A percentile compares a stretch with the other conserved stretches of the same genome.
Evolutionary conservation across 2,888 invertebrate species (phyloP).

Genomic region (Melanargia galathea): DNA sequence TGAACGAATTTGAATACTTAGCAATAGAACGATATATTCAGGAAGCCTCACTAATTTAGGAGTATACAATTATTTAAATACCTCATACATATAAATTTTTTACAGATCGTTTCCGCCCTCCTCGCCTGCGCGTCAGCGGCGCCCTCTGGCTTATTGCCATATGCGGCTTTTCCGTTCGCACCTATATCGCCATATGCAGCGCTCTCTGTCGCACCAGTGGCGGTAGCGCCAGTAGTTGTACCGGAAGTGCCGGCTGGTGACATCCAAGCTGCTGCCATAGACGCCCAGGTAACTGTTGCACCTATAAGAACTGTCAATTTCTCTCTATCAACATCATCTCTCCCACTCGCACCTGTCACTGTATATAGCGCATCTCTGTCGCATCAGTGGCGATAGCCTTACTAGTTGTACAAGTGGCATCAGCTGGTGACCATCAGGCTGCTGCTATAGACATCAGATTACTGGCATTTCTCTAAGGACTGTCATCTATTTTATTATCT

Average conservation of each 20-base stretch:
- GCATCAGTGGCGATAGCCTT: background rate
- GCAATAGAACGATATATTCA: too few species aligned
- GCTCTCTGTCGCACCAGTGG: conserved; percentile 46
- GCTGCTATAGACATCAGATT: too few species aligned
- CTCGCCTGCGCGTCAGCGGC: conserved; percentile 65
- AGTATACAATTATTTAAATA: too few species aligned
- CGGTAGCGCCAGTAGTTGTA: conserved; percentile 58
- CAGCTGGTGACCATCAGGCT: too few species aligned
- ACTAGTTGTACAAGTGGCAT: too few species aligned
- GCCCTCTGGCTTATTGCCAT: conserved; percentile 52
- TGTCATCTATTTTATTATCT: too few species aligned
- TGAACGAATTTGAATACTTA: too few species aligned
- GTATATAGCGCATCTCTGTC: background rate
- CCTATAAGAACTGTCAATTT: background rate
- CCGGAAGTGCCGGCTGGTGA: conserved; percentile 59
- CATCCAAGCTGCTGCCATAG: conserved; percentile 68
- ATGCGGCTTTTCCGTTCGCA: conserved; percentile 29
- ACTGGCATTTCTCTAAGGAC: too few species aligned
- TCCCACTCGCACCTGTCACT: too few species aligned
- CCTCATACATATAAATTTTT: background rate
- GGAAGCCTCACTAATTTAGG: too few species aligned
- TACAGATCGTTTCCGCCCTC: conserved; percentile 62
- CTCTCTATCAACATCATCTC: background rate
- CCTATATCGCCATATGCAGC: conserved; percentile 42
- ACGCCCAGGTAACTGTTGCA: conserved; percentile 54